Evolutionary conservation across 2,113 vertebrate species (phyloP), one percentile per base, ranked within the genome.

Genomic region (Picathartes gymnocephalus): DNA sequence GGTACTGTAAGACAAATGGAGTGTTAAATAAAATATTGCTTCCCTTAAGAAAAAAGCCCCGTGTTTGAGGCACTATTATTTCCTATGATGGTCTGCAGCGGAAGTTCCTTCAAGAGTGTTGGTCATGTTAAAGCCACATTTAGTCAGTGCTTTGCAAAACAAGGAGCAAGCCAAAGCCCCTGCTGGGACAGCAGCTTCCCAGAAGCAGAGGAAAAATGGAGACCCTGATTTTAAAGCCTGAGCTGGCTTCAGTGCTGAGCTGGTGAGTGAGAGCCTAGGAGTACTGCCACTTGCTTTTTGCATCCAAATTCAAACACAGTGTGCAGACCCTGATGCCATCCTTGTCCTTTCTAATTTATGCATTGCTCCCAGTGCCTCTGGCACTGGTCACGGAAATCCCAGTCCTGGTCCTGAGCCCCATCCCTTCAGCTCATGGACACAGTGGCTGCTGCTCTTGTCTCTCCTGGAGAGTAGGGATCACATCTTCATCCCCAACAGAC

Each of bases 11-110:
- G 47, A 90, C 33, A 73, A 91, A 86, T 21, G 24, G 45, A 51
- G 3, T 80, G 47, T 92, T 80, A 76, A 94, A 96, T 96, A 96
- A 93, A 95, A 54, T 53, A 23, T 11, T 47, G 35, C 94, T 89
- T 80, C 73, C 35, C 22, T 61, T 82, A 44, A 77, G 23, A 16
- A 83, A 87, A 53, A 28, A 11, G 1, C 15, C 22, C 35, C 35
- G 18, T 78, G 54, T 94, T 65, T 60, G 50, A 70, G 50, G 30
- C 76, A 65, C 22, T 81, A 0, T 88, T 83, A 54, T 95, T 89
- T 86, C 39, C 51, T 47, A 13, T 6, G 44, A 30, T 11, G n/a
- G 33, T 4, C 39, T 76, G 10, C 27, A 65, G 48, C 6, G 15
- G 47, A 51, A 15, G 21, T 35, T 92, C 35, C 40, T 71, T 77